Evolutionary conservation across 2,888 invertebrate species (phyloP).

Genomic region (Eupeodes latifasciatus): DNA sequence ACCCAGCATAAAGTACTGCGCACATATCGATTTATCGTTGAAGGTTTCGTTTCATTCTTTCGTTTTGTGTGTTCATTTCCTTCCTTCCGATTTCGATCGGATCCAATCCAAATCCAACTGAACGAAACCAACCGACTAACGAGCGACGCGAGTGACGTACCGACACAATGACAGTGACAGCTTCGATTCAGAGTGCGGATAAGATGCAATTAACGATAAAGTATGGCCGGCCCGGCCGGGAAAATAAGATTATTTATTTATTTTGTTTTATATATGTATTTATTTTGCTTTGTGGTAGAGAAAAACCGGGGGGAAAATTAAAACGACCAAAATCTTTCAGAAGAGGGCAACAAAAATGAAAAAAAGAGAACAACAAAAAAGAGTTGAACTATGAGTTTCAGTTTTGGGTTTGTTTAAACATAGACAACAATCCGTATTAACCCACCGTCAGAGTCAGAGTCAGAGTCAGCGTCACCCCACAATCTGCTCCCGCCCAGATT

Average conservation of each 20-base stretch:
- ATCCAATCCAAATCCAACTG: neutral
- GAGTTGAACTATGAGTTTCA: conserved; percentile 9
- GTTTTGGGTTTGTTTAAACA: conserved; percentile 45
- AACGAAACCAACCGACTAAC: too few species aligned
- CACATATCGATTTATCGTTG: conserved; percentile 61
- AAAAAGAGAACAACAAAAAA: conserved; percentile 12
- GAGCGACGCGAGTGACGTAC: too few species aligned
- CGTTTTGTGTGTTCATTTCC: neutral
- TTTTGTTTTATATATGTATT: neutral
- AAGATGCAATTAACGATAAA: conserved; percentile 70
- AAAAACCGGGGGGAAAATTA: conserved; percentile 11
- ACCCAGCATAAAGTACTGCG: conserved; percentile 20
- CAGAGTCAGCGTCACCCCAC: too few species aligned
- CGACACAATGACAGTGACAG: conserved; percentile 10
- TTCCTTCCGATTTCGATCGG: conserved; percentile 10
- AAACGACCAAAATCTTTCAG: neutral
- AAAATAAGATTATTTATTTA: conserved; percentile 65
- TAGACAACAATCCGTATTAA: neutral
- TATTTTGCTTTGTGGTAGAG: neutral
- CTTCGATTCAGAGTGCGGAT: conserved; percentile 34
- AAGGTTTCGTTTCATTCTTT: conserved; percentile 26
- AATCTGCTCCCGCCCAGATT: conserved; percentile 11
- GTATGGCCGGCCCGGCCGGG: conserved; percentile 49
- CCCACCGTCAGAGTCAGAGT: neutral
- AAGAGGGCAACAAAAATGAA: neutral